Base-by-base conservation (phyloP, 2,888 invertebrate genomes). In the Omphaloscelis lunosa region DNA sequence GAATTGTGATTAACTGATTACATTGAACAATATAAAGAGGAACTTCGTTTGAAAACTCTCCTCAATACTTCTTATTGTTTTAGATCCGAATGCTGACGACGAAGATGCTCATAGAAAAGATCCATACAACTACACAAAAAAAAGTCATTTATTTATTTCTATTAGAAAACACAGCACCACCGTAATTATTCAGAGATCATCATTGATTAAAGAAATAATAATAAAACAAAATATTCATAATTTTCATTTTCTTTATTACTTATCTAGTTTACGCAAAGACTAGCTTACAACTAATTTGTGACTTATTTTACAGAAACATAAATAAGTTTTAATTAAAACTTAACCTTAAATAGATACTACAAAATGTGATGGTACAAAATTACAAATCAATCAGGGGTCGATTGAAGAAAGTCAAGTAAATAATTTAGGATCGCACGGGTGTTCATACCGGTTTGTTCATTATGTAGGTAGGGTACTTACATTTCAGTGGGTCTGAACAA, bases 201-300 rank as follows among this genome's bases (percentile, higher is more conserved):
- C 20, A 27, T 41, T 29, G 5, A 45, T 59, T 8, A 17, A 2
- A 45, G 2, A 29, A 27, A 48, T 29, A 9, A n/a, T 41, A 51
- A 75, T 27, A 65, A 74, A 72, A 82, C 59, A 20, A 65, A 59
- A 61, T 0, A 63, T 45, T 29, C 6, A 39, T 41, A 59, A 72
- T 86, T 87, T 90, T 87, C 89, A 89, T 90, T 91, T 88, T 92
- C 92, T 92, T 89, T 91, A 92, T 86, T 80, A 79, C 91, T 89
- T 88, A 91, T 79, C 87, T 90, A 91, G 89, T 90, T 93, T 92
- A 91, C 91, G 93, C 93, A 95, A 95, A 94, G 96, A 96, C 96
- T 96, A 96, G 96, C 96, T 96, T 96, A 96, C 74, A 94, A 93
- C 96, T 96, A 96, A 96, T 96, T 96, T 96, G 96, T 96, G 95